Base-by-base conservation (phyloP, 2,888 invertebrate genomes). In the Ophion ellenae region DNA sequence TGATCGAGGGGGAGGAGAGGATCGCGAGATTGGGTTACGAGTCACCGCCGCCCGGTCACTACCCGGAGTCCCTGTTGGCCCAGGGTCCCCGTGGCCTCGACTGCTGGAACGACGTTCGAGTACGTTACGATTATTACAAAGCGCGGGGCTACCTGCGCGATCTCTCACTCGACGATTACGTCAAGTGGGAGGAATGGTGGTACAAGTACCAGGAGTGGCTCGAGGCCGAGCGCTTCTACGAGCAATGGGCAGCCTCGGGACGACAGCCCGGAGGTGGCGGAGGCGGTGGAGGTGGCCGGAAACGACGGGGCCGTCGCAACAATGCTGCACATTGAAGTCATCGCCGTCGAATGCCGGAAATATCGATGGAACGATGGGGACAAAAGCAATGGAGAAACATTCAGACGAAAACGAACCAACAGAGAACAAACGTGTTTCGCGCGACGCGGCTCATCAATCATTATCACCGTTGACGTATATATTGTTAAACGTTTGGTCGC, bases 141-240 rank as follows among this genome's bases (percentile, higher is more conserved):
- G 97, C 97, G 93, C 95, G 97, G 77, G 98, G 98, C 0, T 98
- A 97, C 91, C 95, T 98, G 73, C 95, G 98, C 86, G 98, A 98
- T 94, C 95, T 97, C 36, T 95, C 96, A 0, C 95, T 97, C 47
- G 96, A 97, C 90, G 98, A 98, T 94, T 98, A 98, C 93, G 96
- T 98, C 86, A 98, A 98, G 94, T 98, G 98, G 98, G 98, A 98
- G 94, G 98, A 98, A 93, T 98, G 98, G 98, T 98, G 98, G 98
- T 98, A 98, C 95, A 97, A 97, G 90, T 98, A 98, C 93, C 97
- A 98, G 93, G 98, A 98, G 94, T 98, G 98, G 98, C 94, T 98
- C 90, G 97, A 98, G 88, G 96, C 96, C n/a, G 97, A 97, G 93
- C 95, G 97, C 66, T 97, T 96, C 47, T 97, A 97, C 93, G 97